Evolutionary conservation across 1,140 invertebrate species (phyloP), one percentile per base, ranked within the genome.

Genomic region (Anastatus disparis): DNA sequence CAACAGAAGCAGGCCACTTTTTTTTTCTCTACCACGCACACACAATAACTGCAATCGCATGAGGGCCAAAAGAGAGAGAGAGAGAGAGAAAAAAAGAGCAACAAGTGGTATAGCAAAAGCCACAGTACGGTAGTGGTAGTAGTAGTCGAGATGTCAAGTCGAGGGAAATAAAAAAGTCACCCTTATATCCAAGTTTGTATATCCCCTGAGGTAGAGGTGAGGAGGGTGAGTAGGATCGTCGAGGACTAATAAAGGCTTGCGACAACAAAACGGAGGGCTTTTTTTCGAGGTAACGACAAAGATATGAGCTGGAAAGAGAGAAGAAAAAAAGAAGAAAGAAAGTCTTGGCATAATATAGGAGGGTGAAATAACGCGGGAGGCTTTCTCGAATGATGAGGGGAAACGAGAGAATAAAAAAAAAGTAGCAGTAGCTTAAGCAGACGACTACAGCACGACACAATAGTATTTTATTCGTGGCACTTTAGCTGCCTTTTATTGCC

Each of bases 131-230:
- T 29, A 61, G n/a, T n/a, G n/a, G n/a, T n/a, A n/a, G n/a, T n/a
- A n/a, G n/a, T n/a, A n/a, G n/a, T n/a, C n/a, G n/a, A n/a, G 75
- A 80, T 82, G 81, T 80, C 81, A 80, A 80, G 79, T 74, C 73
- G 76, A 75, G 76, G 75, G 76, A 80, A 81, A 82, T 81, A 81
- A 80, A 82, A 82, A 81, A 80, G 77, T 77, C 77, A 77, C 77
- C 78, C 79, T 76, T 71, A 48, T 31, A 17, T 44, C n/a, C n/a
- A n/a, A n/a, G n/a, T n/a, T n/a, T n/a, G n/a, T n/a, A n/a, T n/a
- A 40, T 68, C 74, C 63, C 71, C 71, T 62, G 64, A 70, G 71
- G 76, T n/a, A n/a, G n/a, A n/a, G n/a, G n/a, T n/a, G n/a, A n/a
- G n/a, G n/a, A n/a, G n/a, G n/a, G n/a, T n/a, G n/a, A n/a, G n/a